These are phyloP conservation scores for Panagrolaimus sp. DNA, from an alignment of 1,140 invertebrate genomes.

Conservation along the genomic window DNA sequence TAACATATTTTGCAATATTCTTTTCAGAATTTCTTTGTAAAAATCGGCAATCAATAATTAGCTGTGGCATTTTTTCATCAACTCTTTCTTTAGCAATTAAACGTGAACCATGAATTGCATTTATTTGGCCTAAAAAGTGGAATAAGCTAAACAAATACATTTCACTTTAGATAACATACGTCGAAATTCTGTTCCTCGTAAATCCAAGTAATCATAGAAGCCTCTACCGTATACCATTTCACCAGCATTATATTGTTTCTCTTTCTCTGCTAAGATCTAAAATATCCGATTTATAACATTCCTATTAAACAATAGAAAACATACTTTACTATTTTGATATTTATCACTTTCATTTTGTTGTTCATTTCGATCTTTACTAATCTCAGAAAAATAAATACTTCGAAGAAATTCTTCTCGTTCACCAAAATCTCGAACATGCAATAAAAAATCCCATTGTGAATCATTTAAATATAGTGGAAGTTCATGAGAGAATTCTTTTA, in stretches of 20 bases:
- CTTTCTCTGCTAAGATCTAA: not conserved
- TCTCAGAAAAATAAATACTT: not conserved
- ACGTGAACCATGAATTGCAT: slow-evolving; percentile 2
- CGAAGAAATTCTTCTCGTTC: slow-evolving; percentile 3
- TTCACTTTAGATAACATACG: slow-evolving; percentile 4
- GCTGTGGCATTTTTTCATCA: slow-evolving; percentile 5
- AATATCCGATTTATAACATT: not conserved
- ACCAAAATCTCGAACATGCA: not conserved
- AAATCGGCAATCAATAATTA: slow-evolving; percentile 12
- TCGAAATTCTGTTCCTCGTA: not conserved
- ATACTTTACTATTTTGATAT: not conserved
- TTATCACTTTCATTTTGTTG: not conserved
- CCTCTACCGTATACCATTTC: slow-evolving; percentile 9
- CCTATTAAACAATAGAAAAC: not conserved
- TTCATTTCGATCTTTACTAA: not conserved
- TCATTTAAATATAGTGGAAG: not conserved
- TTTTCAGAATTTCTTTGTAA: not conserved
- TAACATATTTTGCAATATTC: not conserved
- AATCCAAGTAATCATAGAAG: slow-evolving; percentile 7
- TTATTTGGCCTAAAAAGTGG: not conserved
- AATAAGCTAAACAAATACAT: not conserved
- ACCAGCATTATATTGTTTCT: not conserved
- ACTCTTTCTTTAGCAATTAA: slow-evolving; percentile 12
- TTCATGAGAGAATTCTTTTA: slow-evolving; percentile 3
- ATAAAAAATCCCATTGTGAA: not conserved